A percentile compares a stretch with the other conserved stretches of the same genome.
These are phyloP conservation scores for Augiades crinisus DNA, from an alignment of 2,888 invertebrate species.

Conservation along the genomic window DNA sequence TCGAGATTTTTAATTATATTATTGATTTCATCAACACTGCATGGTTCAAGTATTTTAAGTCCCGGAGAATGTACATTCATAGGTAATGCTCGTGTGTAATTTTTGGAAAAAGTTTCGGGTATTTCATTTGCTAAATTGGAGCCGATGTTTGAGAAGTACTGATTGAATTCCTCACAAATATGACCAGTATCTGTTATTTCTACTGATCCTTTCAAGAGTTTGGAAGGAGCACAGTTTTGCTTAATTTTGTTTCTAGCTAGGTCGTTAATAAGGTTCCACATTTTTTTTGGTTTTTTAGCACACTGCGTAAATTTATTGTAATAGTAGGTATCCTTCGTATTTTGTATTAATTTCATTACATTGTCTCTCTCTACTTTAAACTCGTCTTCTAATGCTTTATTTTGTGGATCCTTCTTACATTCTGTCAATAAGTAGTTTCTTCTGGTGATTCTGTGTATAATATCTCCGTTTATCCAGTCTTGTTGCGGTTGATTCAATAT, in stretches of 20 bases:
- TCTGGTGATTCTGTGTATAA: constrained; percentile 15
- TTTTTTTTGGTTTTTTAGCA: constrained; percentile 28
- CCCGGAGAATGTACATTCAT: neutral
- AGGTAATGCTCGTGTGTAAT: neutral
- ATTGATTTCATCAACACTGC: neutral
- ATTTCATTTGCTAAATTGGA: neutral
- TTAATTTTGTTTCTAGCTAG: neutral
- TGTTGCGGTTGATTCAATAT: constrained; percentile 15
- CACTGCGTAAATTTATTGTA: constrained; percentile 23
- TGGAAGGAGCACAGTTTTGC: constrained; percentile 1
- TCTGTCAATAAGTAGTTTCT: constrained; percentile 17
- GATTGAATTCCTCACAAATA: constrained; percentile 3
- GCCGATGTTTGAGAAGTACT: constrained; percentile 9
- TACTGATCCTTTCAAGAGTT: neutral
- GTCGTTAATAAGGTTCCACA: constrained; percentile 28
- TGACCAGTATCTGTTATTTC: neutral
- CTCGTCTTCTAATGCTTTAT: constrained; percentile 1
- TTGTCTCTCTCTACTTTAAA: constrained; percentile 3
- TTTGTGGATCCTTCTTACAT: neutral
- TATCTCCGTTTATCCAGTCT: constrained; percentile 25
- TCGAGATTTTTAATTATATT: constrained; percentile 19
- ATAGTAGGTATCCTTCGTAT: constrained; percentile 23
- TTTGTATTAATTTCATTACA: constrained; percentile 17
- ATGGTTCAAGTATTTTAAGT: constrained; percentile 3
- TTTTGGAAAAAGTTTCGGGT: neutral